phyloP scores from a whole-genome alignment of 2,888 invertebrate species.

The Xestia sexstrigata region DNA sequence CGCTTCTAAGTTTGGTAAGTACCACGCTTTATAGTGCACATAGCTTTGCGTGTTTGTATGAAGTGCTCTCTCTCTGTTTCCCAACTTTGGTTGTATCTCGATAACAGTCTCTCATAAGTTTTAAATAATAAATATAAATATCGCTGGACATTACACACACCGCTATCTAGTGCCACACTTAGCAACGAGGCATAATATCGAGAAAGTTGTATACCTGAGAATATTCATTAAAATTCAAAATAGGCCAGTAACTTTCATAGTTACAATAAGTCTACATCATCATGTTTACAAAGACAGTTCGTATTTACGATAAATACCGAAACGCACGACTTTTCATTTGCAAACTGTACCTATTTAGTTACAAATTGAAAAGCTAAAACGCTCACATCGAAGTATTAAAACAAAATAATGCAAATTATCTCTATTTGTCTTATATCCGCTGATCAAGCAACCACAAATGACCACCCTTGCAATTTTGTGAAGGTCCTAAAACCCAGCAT shows the following conservation, averaged over 20 bases:
- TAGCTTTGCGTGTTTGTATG: constrained; percentile 2
- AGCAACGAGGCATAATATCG: too few relatives aligned
- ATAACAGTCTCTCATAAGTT: background rate
- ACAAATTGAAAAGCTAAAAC: background rate
- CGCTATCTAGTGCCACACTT: too few relatives aligned
- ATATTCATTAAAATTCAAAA: background rate
- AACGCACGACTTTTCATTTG: background rate
- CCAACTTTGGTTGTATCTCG: background rate
- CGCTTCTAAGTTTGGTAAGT: background rate
- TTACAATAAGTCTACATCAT: too few relatives aligned
- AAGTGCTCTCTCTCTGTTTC: background rate
- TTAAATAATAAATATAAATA: background rate
- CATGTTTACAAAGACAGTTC: too few relatives aligned
- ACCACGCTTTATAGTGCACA: background rate
- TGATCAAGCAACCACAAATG: background rate
- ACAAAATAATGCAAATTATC: too few relatives aligned
- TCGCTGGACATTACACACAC: too few relatives aligned
- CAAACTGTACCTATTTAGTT: background rate
- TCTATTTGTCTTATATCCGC: background rate
- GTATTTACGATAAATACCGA: background rate
- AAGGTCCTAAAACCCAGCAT: constrained; percentile 32
- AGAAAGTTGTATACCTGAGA: too few relatives aligned
- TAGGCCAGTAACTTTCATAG: background rate
- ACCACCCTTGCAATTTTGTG: constrained; percentile 27
- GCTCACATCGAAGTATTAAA: background rate